phyloP scores from a whole-genome alignment of 2,888 invertebrate species.

The Parelbella ahira region DNA sequence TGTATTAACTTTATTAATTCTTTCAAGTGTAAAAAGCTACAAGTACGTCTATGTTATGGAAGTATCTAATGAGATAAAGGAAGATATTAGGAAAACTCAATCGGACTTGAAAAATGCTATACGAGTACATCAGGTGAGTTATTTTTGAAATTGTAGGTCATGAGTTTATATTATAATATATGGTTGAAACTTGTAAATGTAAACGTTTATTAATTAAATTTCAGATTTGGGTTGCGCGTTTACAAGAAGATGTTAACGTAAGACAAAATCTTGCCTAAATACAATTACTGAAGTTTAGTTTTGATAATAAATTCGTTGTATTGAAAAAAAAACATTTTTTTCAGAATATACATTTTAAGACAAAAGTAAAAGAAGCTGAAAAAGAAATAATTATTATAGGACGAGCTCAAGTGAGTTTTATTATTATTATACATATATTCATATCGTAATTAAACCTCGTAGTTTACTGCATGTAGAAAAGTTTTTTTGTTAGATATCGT shows the following conservation, averaged over 20 bases:
- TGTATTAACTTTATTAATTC: too few relatives aligned
- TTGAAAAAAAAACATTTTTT: too few relatives aligned
- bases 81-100: conserved; percentile 82
- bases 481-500: too few relatives aligned
- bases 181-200: not conserved
- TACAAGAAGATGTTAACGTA: conserved; percentile 79
- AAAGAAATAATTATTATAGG: conserved; percentile 80
- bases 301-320: too few relatives aligned
- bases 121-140: conserved; percentile 82
- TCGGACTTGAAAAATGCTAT: conserved; percentile 82
- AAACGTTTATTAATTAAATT: conserved; percentile 34
- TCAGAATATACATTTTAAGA: conserved; percentile 76
- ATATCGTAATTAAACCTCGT: too few relatives aligned
- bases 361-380: conserved; percentile 81
- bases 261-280: too few relatives aligned
- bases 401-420: conserved; percentile 77
- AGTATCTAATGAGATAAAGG: conserved; percentile 82
- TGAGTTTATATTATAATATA: not conserved
- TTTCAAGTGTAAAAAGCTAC: too few relatives aligned
- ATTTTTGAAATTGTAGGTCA: conserved; percentile 3
- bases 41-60: too few relatives aligned
- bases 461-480: too few relatives aligned
- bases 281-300: too few relatives aligned
- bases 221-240: conserved; percentile 78
- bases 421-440: not conserved